phyloP scores from a whole-genome alignment of 2,888 invertebrate species.

The Pardosa pseudoannulata region DNA sequence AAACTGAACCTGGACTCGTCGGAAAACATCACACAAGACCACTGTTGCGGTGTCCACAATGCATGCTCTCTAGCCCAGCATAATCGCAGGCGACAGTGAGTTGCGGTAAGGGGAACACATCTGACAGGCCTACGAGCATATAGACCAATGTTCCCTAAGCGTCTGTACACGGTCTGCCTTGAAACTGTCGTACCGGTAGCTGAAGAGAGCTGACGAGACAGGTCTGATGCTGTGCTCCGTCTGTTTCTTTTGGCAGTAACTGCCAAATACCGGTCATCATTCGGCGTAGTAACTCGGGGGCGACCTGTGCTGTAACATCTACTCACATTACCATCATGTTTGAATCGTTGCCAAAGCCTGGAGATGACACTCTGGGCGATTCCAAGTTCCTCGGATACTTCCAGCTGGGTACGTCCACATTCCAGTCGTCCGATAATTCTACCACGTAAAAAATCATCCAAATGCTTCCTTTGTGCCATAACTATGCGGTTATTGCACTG shows the following conservation, averaged over 20 bases:
- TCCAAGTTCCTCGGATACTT: neutral
- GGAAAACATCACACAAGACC: slow-evolving; percentile 10
- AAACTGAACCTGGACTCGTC: slow-evolving; percentile 20
- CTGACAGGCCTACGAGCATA: slow-evolving; percentile 27
- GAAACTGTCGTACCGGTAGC: slow-evolving; percentile 24
- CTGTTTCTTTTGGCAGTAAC: slow-evolving; percentile 20
- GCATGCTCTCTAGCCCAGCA: slow-evolving; percentile 5
- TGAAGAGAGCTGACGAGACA: slow-evolving; percentile 30
- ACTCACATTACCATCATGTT: slow-evolving; percentile 14
- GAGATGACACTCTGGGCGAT: slow-evolving; percentile 9
- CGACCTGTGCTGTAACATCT: slow-evolving; percentile 27
- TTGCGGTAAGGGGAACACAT: slow-evolving; percentile 22
- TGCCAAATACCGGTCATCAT: slow-evolving; percentile 35
- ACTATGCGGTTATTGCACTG: neutral
- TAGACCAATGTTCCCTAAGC: slow-evolving; percentile 22
- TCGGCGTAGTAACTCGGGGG: slow-evolving; percentile 15
- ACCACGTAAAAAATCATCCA: slow-evolving; percentile 5
- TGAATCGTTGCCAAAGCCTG: slow-evolving; percentile 16
- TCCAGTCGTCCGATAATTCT: slow-evolving; percentile 8
- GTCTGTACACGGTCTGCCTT: slow-evolving; percentile 28
- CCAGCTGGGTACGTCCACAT: no score
- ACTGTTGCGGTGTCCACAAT: slow-evolving; percentile 11
- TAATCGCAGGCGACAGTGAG: slow-evolving; percentile 22
- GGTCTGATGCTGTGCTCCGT: slow-evolving; percentile 20
- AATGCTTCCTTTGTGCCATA: neutral